Base-by-base conservation (phyloP, 2,888 invertebrate species). In the Morinoia aosen region DNA sequence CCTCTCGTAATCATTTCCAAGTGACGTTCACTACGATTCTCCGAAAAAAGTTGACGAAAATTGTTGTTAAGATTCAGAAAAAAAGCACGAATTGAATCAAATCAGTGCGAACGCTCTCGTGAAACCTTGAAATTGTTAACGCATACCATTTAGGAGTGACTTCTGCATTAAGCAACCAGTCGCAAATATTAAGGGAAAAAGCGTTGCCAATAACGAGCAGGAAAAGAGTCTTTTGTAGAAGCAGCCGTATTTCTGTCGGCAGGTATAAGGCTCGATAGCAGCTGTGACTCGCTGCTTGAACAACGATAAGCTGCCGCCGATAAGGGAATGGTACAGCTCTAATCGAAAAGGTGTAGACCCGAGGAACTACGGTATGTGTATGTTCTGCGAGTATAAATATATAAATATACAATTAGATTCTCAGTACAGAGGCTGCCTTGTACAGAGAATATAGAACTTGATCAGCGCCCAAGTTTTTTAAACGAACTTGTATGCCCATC, bases 201-300 rank as follows among this genome's bases (percentile, higher is more conserved):
- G 76, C 76, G 25, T 10, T 33, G 19, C 76, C 25, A 76, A 76
- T 76, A 76, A 16, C 76, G 76, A 76, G 25, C 76, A 76, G 76
- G 76, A 76, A 76, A 25, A 25, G 76, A 76, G 76, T 76, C 76
- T 76, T 76, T 76, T 25, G 90, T 48, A 90, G 40, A 1, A 40
- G 48, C 90, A 90, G 90, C 40, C 90, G 90, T 90, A 90, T 90
- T 90, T 90, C 90, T 90, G 90, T 90, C 90, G 33, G 90, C 90
- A 90, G 90, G 39, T 90, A 90, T 90, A 90, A 90, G 90, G 19
- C 90, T 90, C 90, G 90, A 90, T 90, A 90, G 90, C 90, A 90
- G 90, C 90, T 90, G 90, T 48, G 90, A 90, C 90, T 40, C 48
- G 90, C 90, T 40, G 16, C 90, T 90, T 8, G 40, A 90, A 48